These are phyloP conservation scores for Crypturellus undulatus DNA, from an alignment of 2,113 vertebrate species.

Conservation along the genomic window DNA sequence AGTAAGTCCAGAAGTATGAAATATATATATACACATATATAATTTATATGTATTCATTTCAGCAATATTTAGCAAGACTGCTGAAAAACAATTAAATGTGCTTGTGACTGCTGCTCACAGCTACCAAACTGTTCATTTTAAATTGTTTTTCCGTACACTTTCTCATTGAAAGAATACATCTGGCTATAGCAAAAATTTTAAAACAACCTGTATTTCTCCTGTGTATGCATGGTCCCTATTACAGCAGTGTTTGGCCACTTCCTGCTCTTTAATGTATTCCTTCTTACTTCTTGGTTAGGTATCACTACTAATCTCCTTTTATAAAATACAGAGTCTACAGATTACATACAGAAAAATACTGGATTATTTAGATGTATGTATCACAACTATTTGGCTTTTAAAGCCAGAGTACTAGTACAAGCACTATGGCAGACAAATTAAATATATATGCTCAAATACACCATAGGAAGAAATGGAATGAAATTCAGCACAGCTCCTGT, in stretches of 20 bases:
- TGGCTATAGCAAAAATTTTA: not conserved
- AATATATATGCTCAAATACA: not conserved
- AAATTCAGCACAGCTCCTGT: not conserved
- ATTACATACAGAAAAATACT: not conserved
- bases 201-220: not conserved
- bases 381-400: not conserved
- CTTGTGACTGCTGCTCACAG: not conserved
- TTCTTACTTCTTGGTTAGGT: not conserved
- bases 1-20: not conserved
- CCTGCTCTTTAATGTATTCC: not conserved
- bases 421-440: not conserved
- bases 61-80: not conserved
- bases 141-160: not conserved
- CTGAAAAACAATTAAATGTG: not conserved
- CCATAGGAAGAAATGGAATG: not conserved
- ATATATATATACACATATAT: too few species aligned
- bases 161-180: rapidly evolving
- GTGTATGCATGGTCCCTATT: not conserved
- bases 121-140: not conserved
- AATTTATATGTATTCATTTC: not conserved
- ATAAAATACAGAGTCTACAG: not conserved
- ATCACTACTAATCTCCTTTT: not conserved
- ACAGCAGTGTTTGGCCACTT: not conserved
- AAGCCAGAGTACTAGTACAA: not conserved
- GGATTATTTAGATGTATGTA: not conserved